Evolutionary conservation across 2,113 vertebrate genomes (phyloP).

Genomic region (Miniopterus natalensis): DNA sequence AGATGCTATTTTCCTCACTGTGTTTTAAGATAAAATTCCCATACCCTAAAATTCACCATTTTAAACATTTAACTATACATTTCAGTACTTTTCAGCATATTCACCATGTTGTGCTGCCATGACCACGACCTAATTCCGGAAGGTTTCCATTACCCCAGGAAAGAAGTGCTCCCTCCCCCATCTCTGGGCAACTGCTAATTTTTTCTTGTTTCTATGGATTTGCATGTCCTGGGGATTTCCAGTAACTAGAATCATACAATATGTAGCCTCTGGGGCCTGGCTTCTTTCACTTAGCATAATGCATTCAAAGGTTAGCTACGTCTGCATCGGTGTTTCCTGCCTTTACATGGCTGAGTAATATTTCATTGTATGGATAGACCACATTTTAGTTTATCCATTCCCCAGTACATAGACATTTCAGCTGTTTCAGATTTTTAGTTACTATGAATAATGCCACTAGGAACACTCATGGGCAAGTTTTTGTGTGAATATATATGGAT

Average conservation of each 20-base stretch:
- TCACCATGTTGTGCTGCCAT: background rate
- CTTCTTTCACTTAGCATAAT: background rate
- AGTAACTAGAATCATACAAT: background rate
- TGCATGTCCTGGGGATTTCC: background rate
- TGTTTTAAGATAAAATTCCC: background rate
- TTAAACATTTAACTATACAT: background rate
- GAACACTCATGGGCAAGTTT: background rate
- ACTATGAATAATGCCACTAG: background rate
- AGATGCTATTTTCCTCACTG: background rate
- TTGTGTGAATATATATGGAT: background rate
- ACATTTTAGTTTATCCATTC: background rate
- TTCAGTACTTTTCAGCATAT: background rate
- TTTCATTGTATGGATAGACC: background rate
- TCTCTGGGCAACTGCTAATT: background rate
- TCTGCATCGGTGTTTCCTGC: background rate
- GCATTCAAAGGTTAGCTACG: background rate
- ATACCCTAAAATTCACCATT: background rate
- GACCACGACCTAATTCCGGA: background rate
- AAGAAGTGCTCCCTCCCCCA: background rate
- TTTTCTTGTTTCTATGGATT: background rate
- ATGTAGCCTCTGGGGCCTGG: background rate
- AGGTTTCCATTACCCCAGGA: background rate
- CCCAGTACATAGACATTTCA: background rate
- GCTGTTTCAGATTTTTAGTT: background rate
- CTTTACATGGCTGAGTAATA: background rate